Base-by-base conservation (phyloP, 2,888 invertebrate genomes). In the Agelastica alni region DNA sequence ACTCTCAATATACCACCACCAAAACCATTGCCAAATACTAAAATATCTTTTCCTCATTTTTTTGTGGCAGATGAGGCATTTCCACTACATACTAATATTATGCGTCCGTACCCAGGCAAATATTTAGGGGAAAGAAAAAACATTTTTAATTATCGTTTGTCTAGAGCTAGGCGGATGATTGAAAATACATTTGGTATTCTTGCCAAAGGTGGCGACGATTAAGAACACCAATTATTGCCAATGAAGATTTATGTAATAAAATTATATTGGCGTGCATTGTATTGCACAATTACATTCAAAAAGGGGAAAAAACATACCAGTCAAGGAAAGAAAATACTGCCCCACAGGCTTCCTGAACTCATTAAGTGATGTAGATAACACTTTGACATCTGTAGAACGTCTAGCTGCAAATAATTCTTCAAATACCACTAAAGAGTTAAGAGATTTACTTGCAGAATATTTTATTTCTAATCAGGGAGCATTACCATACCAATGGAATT, bases 201-300 rank as follows among this genome's bases (percentile, higher is more conserved):
- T n/a, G n/a, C n/a, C n/a, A n/a, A n/a, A n/a, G n/a, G n/a, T n/a
- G n/a, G 22, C 20, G 14, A n/a, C 32, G 18, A 44, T 13, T 31
- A n/a, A n/a, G n/a, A 31, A 2, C 31, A 31, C 31, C 6, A 31
- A 31, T 31, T 28, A 28, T 5, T 28, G 28, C 48, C 6, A 43
- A 28, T 37, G 37, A 6, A n/a, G 47, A 42, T 7, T 22, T 34
- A 3, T 42, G 53, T 34, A 36, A 53, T 14, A 28, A 41, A 41
- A 62, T 62, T 39, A 48, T 55, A 32, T 20, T 53, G 49, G 61
- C 61, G 17, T 44, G 52, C 16, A 55, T 61, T 17, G 60, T 60
- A 10, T 28, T 63, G 3, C 58, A 61, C 34, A 63, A 63, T 55
- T 63, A 49, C 31, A 17, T 63, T 13, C 61, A 61, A 47, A 54